Percentiles rank a stretch among this genome's conserved stretches.
phyloP scores from a whole-genome alignment of 2,113 vertebrate genomes.

The Neolamprologus ventralis region DNA sequence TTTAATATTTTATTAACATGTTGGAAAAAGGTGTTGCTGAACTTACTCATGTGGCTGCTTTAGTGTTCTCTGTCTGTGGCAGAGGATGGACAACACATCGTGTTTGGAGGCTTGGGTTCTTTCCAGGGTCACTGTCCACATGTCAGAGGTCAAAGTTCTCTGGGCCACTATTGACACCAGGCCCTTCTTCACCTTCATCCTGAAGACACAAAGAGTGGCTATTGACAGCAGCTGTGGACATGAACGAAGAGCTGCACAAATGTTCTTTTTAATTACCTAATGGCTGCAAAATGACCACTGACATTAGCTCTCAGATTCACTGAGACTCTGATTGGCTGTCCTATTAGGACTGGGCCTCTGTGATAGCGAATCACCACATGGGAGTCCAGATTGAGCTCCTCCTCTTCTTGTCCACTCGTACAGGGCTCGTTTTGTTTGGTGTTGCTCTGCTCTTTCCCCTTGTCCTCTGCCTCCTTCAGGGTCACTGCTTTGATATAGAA shows the following conservation, averaged over 20 bases:
- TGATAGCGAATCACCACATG: slow-evolving; percentile 55
- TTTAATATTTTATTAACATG: neutral
- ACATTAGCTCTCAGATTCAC: slow-evolving; percentile 60
- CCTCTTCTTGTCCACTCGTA: slow-evolving; percentile 8
- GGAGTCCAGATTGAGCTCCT: slow-evolving; percentile 57
- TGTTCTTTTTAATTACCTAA: slow-evolving; percentile 46
- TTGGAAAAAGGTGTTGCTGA: neutral
- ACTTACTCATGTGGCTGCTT: slow-evolving; percentile 22
- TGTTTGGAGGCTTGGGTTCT: slow-evolving; percentile 50
- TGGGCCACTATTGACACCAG: slow-evolving; percentile 56
- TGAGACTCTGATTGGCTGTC: slow-evolving; percentile 53
- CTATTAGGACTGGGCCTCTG: slow-evolving; percentile 49
- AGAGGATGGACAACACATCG: slow-evolving; percentile 61
- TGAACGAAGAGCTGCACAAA: neutral
- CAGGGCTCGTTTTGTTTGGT: slow-evolving; percentile 26
- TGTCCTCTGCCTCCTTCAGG: slow-evolving; percentile 2
- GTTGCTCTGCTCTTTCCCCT: neutral
- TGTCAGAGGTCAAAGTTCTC: slow-evolving; percentile 38
- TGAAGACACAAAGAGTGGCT: neutral
- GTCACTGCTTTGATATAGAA: slow-evolving; percentile 49
- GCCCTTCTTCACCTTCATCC: slow-evolving; percentile 65
- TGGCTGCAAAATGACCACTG: slow-evolving; percentile 47
- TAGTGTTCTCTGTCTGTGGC: slow-evolving; percentile 24
- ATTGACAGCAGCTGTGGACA: neutral
- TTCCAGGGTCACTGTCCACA: slow-evolving; percentile 62